phyloP scores from a whole-genome alignment of 2,113 vertebrate species.

The Procavia capensis region DNA sequence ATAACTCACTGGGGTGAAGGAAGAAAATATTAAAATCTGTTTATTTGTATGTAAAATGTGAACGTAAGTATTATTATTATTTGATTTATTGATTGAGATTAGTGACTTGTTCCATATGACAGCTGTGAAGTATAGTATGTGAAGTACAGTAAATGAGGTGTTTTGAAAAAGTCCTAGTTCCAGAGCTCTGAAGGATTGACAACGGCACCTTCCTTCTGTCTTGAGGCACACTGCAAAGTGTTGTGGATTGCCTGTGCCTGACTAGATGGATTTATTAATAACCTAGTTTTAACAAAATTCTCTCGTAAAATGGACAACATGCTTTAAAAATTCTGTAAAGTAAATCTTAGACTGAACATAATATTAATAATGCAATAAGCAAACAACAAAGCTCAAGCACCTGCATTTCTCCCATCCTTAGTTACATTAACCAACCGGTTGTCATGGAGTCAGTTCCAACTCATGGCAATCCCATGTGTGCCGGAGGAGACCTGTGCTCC shows the following conservation, averaged over 20 bases:
- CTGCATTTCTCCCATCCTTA: not conserved
- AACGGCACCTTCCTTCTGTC: not conserved
- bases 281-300: slow-evolving; percentile 3
- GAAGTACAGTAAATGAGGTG: not conserved
- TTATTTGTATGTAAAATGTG: slow-evolving; percentile 18
- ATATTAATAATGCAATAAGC: not conserved
- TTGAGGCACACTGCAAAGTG: not conserved
- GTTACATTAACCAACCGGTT: not conserved
- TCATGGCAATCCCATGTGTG: no score
- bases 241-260: not conserved
- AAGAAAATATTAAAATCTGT: slow-evolving; percentile 34
- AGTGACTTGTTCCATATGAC: slow-evolving; percentile 1
- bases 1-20: not conserved
- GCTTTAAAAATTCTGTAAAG: slow-evolving; percentile 2
- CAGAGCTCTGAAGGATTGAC: not conserved
- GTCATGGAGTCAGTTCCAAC: no score
- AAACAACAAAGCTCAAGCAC: not conserved
- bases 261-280: slow-evolving; percentile 3
- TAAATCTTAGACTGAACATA: slow-evolving; percentile 17
- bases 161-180: not conserved
- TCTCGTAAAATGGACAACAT: slow-evolving; percentile 5
- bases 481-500: not conserved
- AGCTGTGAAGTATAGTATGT: slow-evolving; percentile 35
- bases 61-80: slow-evolving; percentile 27
- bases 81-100: slow-evolving; percentile 35